phyloP scores from a whole-genome alignment of 2,113 vertebrate genomes.

The Pagrus major region DNA sequence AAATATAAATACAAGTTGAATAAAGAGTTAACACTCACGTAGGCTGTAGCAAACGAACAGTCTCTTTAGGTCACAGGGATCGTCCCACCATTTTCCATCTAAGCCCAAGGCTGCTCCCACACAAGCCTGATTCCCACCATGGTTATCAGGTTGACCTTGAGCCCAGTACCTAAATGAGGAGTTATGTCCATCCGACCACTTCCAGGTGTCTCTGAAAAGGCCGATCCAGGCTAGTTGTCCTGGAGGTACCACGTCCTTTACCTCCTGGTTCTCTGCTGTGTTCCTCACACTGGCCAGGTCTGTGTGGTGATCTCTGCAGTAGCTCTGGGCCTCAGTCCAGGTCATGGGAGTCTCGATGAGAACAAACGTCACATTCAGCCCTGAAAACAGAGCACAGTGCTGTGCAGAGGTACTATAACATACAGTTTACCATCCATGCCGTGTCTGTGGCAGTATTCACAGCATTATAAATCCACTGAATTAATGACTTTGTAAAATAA shows the following conservation, averaged over 20 bases:
- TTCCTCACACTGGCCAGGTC: conserved; percentile 33
- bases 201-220: conserved; percentile 15
- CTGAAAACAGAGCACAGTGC: conserved; percentile 14
- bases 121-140: rapidly evolving
- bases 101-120: rapidly evolving
- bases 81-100: neutral
- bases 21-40: neutral
- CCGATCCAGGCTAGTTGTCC: neutral
- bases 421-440: too few relatives aligned
- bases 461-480: too few relatives aligned
- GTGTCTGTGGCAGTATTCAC: too few relatives aligned
- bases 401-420: too few relatives aligned
- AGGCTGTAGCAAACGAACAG: conserved; percentile 26
- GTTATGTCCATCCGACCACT: conserved; percentile 35
- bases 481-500: too few relatives aligned
- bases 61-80: rapidly evolving
- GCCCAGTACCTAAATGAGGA: neutral
- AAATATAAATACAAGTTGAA: neutral
- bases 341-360: neutral
- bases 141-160: neutral
- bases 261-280: neutral
- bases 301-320: conserved; percentile 21
- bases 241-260: rapidly evolving
- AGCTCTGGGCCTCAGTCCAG: conserved; percentile 15
- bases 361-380: neutral